Evolutionary conservation across 2,113 vertebrate species (phyloP), one percentile per base, ranked within the genome.

Genomic region (Sminthopsis crassicaudata): DNA sequence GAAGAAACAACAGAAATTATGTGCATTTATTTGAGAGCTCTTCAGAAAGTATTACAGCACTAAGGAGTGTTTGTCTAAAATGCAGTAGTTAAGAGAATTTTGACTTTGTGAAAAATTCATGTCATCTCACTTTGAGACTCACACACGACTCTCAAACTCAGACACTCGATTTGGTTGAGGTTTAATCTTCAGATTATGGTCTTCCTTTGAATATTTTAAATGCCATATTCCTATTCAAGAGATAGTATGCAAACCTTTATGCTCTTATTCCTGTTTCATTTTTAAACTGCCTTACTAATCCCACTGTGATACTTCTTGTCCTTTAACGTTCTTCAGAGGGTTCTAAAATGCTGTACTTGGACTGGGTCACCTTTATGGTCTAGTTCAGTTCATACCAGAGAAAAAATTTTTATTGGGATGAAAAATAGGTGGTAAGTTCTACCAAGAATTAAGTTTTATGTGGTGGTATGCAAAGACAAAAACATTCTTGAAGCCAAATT

Each of bases 1-100:
- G 84, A 50, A 23, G 0, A 7, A 16, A 36, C 50, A 1, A 24
- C 88, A 0, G 0, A 1, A 5, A 9, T 3, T 0, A 0, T n/a
- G 53, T 46, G 22, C 51, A 8, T 10, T 48, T 92, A 6, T 51
- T 46, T 8, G 92, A 55, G 90, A 55, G 90, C 92, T 51, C 54
- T 19, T 51, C 0, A 84, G 67, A 12, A 0, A 26, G 51, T 3
- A 0, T 6, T 1, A 11, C 16, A 1, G 3, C 10, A 12, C 24
- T 57, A n/a, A n/a, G 89, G 19, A 0, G 0, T 42, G 55, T 19
- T 10, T 6, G 25, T 60, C 50, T 60, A 42, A 27, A 11, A 90
- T 14, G 12, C 5, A 2, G 2, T 22, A 26, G 8, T 25, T 51
- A 46, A 46, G 2, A 1, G 24, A 3, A 24, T 84, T 36, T 30